These are phyloP conservation scores for Mactra quadrangularis DNA, from an alignment of 1,140 invertebrate genomes.

Conservation along the genomic window DNA sequence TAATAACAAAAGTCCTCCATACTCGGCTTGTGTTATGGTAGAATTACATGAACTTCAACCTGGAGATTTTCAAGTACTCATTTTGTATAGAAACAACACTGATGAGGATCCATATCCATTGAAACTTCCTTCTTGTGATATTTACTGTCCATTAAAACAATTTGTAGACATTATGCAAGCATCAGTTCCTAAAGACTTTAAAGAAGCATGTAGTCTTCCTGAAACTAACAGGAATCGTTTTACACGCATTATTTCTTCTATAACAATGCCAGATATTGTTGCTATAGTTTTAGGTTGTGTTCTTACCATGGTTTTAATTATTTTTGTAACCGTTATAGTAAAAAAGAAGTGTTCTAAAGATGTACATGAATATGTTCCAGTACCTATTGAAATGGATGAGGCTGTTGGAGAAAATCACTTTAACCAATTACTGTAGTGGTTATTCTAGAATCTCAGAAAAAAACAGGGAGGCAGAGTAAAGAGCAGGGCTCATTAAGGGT, in stretches of 20 bases:
- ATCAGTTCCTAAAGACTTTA: neutral
- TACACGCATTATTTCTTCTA: neutral
- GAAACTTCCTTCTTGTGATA: constrained; percentile 21
- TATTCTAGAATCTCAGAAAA: too few relatives aligned
- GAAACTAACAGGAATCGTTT: neutral
- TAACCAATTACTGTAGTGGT: too few relatives aligned
- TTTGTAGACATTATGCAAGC: constrained; percentile 23
- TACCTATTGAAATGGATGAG: constrained; percentile 37
- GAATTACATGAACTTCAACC: constrained; percentile 29
- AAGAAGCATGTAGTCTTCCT: constrained; percentile 1
- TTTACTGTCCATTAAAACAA: constrained; percentile 17
- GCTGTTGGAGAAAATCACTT: too few relatives aligned
- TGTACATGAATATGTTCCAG: constrained; percentile 33
- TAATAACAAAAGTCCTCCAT: constrained; percentile 28
- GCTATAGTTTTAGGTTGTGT: constrained; percentile 10
- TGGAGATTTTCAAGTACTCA: constrained; percentile 20
- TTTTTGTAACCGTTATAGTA: neutral
- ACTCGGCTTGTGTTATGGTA: constrained; percentile 42
- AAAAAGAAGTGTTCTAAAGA: neutral
- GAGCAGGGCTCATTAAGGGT: too few relatives aligned
- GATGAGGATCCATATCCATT: constrained; percentile 9
- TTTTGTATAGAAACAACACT: constrained; percentile 38
- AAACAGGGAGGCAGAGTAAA: too few relatives aligned
- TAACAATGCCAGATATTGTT: neutral
- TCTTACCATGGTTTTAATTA: neutral